Evolutionary conservation across 2,888 invertebrate species (phyloP).

Genomic region (Ormyrus thymus): DNA sequence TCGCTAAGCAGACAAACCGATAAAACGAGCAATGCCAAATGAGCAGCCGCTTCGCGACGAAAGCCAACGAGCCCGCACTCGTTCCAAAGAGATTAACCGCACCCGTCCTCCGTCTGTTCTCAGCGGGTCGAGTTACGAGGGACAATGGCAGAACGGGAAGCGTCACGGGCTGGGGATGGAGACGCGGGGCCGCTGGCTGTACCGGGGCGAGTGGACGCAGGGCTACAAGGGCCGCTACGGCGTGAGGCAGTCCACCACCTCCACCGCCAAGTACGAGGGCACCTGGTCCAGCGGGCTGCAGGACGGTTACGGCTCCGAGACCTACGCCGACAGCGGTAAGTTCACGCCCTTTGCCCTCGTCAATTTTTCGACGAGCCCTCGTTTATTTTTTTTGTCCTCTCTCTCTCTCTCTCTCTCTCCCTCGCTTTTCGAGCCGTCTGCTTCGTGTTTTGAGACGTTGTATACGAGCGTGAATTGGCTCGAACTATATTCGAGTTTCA

Average conservation of each 20-base stretch:
- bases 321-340: conserved; percentile 99
- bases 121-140: conserved; percentile 97
- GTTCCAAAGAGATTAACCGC: no score
- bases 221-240: conserved; percentile 99
- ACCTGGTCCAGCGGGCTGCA: conserved; percentile 99
- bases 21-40: no score
- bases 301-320: conserved; percentile 99
- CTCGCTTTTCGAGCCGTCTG: background rate
- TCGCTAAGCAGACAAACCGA: no score
- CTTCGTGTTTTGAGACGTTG: no score
- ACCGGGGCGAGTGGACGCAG: conserved; percentile 98
- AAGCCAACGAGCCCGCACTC: no score
- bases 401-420: background rate
- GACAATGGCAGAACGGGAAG: conserved; percentile 99
- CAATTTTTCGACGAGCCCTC: no score
- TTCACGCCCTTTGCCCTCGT: conserved; percentile 56
- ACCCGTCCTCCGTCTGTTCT: conserved; percentile 23
- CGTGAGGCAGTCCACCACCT: conserved; percentile 94
- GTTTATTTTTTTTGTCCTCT: background rate
- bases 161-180: conserved; percentile 98
- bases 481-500: no score
- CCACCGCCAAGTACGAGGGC: conserved; percentile 97
- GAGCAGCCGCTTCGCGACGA: no score
- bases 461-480: no score
- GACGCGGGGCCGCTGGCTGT: conserved; percentile 96